Conservation (phyloP, 2,113 vertebrate genomes). For the Rhabdomys dilectus region DNA sequence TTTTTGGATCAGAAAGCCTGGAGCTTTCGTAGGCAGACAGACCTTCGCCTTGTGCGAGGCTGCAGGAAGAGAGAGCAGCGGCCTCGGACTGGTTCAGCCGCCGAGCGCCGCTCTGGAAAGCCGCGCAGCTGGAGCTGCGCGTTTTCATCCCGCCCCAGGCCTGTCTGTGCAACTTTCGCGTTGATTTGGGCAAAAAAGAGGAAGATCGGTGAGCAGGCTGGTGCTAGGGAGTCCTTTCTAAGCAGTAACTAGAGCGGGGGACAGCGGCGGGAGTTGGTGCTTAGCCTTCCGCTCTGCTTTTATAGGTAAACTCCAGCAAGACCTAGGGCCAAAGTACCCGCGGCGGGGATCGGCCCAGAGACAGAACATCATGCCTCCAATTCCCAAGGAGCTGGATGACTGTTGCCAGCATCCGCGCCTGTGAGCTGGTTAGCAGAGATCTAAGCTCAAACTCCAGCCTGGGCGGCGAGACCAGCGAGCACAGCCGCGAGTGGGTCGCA, state of each 20-base stretch:
- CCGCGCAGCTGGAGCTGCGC: background rate
- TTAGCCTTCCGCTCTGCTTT: background rate
- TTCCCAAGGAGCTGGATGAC: conserved; percentile 10
- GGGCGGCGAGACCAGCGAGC: background rate
- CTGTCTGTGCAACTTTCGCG: conserved; percentile 62
- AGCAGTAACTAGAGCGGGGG: background rate
- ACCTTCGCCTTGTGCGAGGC: background rate
- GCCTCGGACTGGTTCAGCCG: background rate
- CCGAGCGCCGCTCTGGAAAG: background rate
- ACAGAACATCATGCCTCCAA: background rate
- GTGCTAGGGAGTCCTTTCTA: background rate
- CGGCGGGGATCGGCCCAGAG: background rate
- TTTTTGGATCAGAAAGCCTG: background rate
- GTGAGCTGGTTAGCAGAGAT: background rate
- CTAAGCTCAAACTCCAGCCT: background rate
- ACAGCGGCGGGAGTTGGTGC: background rate
- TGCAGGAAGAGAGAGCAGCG: background rate
- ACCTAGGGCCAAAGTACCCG: background rate
- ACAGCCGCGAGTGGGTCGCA: background rate
- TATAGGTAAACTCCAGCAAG: background rate
- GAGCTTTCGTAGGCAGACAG: background rate
- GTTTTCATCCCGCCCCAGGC: background rate
- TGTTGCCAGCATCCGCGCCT: background rate
- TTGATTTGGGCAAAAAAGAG: background rate
- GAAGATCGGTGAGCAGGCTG: background rate